These are phyloP conservation scores for Gavia stellata DNA, from an alignment of 2,113 vertebrate genomes.

Conservation along the genomic window DNA sequence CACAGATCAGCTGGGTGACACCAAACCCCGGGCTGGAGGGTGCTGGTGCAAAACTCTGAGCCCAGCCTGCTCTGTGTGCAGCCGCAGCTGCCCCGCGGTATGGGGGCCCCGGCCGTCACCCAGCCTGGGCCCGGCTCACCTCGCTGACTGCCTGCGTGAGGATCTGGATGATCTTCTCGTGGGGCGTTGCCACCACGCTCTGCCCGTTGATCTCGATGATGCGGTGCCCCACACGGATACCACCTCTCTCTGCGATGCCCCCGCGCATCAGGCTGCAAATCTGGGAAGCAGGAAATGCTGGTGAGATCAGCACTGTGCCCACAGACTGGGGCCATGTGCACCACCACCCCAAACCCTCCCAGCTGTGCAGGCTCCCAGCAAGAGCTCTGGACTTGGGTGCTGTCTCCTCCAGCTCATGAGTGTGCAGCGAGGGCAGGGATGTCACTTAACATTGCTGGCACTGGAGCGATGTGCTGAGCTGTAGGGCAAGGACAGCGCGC, in stretches of 20 bases:
- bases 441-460: background rate
- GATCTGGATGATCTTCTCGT: constrained; percentile 90
- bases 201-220: constrained; percentile 98
- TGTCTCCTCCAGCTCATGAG: background rate
- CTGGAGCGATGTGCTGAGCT: fast-evolving
- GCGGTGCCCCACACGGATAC: constrained; percentile 92
- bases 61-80: background rate
- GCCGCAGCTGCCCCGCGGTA: fast-evolving
- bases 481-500: background rate
- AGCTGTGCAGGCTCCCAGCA: fast-evolving
- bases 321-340: fast-evolving
- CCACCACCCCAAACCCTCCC: background rate
- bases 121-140: constrained; percentile 59
- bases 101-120: background rate
- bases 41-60: background rate
- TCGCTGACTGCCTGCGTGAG: constrained; percentile 85
- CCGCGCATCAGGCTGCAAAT: constrained; percentile 96
- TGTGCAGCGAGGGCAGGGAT: fast-evolving
- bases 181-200: constrained; percentile 90
- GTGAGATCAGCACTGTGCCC: background rate
- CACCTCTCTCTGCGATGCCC: constrained; percentile 90
- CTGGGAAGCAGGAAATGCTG: constrained; percentile 15
- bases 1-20: background rate
- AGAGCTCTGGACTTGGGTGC: background rate
- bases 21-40: background rate